Evolutionary conservation across 2,797 vertebrate species (phyloP).

Genomic region (Coilia nasus): DNA sequence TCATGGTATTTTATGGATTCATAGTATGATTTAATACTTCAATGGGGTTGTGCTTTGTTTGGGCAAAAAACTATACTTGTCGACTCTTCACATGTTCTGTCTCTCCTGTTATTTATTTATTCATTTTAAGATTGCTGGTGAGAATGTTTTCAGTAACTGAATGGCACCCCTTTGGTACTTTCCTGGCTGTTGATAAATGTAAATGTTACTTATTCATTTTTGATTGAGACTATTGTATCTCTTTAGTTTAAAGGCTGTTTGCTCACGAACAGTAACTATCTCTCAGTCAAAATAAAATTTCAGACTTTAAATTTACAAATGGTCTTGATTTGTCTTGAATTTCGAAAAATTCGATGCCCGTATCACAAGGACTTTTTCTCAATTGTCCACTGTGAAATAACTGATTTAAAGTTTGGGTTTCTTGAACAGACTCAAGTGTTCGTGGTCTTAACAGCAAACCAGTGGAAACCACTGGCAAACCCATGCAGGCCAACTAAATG

Average conservation of each 20-base stretch:
- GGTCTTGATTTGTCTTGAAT: not conserved
- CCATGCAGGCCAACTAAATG: not conserved
- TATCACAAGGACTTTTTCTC: not conserved
- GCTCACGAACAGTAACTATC: not conserved
- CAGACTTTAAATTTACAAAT: not conserved
- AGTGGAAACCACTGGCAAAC: conserved; percentile 10
- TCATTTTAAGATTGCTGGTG: not conserved
- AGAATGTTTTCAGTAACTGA: not conserved
- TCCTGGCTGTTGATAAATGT: not conserved
- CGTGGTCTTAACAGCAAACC: not conserved
- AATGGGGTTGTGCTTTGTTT: not conserved
- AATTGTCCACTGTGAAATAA: not conserved
- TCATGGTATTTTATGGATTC: not conserved
- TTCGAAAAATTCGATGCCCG: not conserved
- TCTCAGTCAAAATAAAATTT: conserved; percentile 12
- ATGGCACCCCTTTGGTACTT: conserved; percentile 7
- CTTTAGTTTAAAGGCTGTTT: not conserved
- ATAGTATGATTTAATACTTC: not conserved
- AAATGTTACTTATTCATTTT: conserved; percentile 4
- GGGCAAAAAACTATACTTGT: not conserved
- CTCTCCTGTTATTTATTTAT: conserved; percentile 12
- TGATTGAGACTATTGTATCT: not conserved
- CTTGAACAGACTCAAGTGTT: not conserved
- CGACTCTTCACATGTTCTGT: not conserved
- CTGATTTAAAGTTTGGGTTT: not conserved